Conservation (phyloP, 2,113 vertebrate genomes). For the Anhinga anhinga region DNA sequence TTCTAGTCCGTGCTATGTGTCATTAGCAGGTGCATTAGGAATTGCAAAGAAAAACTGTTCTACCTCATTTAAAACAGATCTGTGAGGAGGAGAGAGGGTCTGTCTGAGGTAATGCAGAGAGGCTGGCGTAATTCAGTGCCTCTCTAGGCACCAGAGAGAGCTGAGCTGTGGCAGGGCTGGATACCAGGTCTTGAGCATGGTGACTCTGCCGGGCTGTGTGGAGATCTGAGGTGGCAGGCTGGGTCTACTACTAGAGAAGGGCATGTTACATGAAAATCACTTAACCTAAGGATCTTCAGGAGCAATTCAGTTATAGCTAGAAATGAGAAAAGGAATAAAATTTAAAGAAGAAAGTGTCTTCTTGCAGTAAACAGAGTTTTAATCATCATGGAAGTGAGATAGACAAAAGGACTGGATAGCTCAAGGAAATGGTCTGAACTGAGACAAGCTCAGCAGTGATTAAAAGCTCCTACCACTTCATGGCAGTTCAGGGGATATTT, state of each 20-base stretch:
- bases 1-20: background rate
- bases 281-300: background rate
- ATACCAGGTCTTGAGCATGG: background rate
- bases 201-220: rapidly evolving
- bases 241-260: background rate
- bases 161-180: background rate
- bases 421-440: conserved; percentile 4
- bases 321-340: background rate
- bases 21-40: background rate
- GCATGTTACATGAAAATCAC: background rate
- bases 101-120: background rate
- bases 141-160: background rate
- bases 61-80: background rate
- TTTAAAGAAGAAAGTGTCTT: background rate
- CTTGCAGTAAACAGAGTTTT: conserved; percentile 9
- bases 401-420: background rate
- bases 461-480: conserved; percentile 42
- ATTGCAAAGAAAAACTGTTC: background rate
- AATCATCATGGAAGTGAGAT: background rate
- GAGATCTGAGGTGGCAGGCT: background rate
- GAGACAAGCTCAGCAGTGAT: conserved; percentile 22
- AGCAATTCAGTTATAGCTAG: background rate
- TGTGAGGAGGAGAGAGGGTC: background rate
- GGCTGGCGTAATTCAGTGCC: rapidly evolving
- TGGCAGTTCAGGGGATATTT: conserved; percentile 44